Base-by-base conservation (phyloP, 1,140 invertebrate species). In the Philotrypesis tridentata region DNA sequence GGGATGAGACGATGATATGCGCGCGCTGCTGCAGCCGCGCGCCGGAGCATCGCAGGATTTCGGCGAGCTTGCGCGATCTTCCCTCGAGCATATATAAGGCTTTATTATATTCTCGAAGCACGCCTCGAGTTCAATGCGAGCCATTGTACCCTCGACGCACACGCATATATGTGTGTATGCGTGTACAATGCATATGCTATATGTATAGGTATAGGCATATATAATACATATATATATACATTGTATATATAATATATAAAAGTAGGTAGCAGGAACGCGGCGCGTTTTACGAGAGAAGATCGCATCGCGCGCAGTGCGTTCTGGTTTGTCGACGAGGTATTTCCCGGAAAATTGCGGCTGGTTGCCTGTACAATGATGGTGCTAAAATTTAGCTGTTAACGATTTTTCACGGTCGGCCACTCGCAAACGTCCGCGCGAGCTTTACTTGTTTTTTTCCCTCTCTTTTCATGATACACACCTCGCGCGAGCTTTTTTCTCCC, bases 101-200 rank as follows among this genome's bases (percentile, higher is more conserved):
- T 71, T 71, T 71, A 71, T 71, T 71, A 71, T 71, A 71, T 71
- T 71, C n/a, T n/a, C 37, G 67, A 3, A 21, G 21, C 67, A 8
- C 14, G 3, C 2, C 48, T 14, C 21, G 29, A 68, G 67, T 68
- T 68, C 67, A 68, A 37, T 68, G 67, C 29, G 2, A 33, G 29
- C 48, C 21, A 68, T 68, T 68, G 67, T 68, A 65, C 61, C 23
- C 7, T n/a, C n/a, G n/a, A n/a, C n/a, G n/a, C n/a, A n/a, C 23
- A 25, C 23, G 9, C 61, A 25, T 11, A 65, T 37, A 37, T 5
- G 61, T 21, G 2, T n/a, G n/a, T n/a, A n/a, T n/a, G n/a, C n/a
- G n/a, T n/a, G n/a, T n/a, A n/a, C n/a, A n/a, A n/a, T n/a, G n/a
- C n/a, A n/a, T n/a, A n/a, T n/a, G n/a, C n/a, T n/a, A n/a, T n/a